These are phyloP conservation scores for Pempheris klunzingeri DNA, from an alignment of 2,797 vertebrate genomes.

Conservation along the genomic window DNA sequence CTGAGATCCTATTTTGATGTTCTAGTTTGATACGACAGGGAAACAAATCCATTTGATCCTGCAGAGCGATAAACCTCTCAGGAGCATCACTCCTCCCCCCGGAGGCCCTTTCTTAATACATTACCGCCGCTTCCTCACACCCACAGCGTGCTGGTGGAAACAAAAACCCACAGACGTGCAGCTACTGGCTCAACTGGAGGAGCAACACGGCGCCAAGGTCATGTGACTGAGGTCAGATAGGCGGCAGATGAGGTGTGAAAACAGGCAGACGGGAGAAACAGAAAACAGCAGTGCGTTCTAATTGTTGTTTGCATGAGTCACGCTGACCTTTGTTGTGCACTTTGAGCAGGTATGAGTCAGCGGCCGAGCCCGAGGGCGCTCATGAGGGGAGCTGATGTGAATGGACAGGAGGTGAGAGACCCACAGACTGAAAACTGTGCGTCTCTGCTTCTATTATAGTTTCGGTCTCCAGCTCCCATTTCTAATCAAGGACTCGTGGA, in stretches of 20 bases:
- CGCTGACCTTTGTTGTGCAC: background rate
- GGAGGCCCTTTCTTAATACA: background rate
- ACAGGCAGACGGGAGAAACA: background rate
- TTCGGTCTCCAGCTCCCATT: too few relatives aligned
- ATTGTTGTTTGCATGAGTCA: conserved; percentile 24
- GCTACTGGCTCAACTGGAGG: background rate
- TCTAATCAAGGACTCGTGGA: too few relatives aligned
- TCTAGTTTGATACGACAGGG: background rate
- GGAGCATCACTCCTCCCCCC: background rate
- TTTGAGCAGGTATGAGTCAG: conserved; percentile 12
- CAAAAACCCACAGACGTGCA: background rate
- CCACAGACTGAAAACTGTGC: background rate
- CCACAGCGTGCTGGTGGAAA: too few relatives aligned
- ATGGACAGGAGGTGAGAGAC: background rate
- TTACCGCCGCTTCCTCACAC: background rate
- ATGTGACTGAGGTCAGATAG: background rate
- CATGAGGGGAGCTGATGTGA: conserved; percentile 6
- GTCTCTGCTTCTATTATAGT: too few relatives aligned
- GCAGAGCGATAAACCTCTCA: background rate
- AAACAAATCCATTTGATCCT: background rate
- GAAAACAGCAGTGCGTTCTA: background rate
- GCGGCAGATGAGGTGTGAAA: background rate
- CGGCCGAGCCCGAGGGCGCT: background rate
- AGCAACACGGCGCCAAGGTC: background rate
- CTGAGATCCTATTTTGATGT: background rate